phyloP scores from a whole-genome alignment of 1,140 invertebrate genomes.

The Xylocopa sonorina region DNA sequence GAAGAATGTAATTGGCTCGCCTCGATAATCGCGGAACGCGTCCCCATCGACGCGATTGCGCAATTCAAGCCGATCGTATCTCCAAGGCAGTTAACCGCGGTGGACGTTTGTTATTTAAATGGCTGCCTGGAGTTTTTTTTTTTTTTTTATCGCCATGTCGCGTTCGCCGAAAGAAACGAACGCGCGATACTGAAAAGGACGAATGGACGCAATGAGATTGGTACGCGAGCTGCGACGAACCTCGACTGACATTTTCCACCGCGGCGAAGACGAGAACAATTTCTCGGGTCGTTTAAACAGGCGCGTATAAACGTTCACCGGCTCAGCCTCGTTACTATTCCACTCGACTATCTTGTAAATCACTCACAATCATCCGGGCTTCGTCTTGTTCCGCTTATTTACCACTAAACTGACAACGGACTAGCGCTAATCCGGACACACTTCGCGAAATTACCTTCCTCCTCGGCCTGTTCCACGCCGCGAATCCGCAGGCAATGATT shows the following conservation, averaged over 20 bases:
- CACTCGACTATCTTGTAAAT: conserved; percentile 56
- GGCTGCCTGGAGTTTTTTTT: background rate
- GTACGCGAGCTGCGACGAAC: background rate
- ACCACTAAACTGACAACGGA: conserved; percentile 60
- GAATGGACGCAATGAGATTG: background rate
- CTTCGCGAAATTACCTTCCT: conserved; percentile 58
- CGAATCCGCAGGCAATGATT: conserved; percentile 63
- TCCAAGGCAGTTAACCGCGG: background rate
- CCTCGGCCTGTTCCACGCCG: conserved; percentile 16
- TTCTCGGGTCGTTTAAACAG: conserved; percentile 30
- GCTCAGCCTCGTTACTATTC: conserved; percentile 54
- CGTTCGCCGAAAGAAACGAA: no score
- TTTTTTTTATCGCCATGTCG: no score
- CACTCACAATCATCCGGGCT: conserved; percentile 52
- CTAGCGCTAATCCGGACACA: conserved; percentile 60
- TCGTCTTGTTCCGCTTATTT: conserved; percentile 65
- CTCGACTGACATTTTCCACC: background rate
- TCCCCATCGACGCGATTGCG: background rate
- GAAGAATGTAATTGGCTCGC: conserved; percentile 27
- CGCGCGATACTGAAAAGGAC: no score
- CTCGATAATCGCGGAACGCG: background rate
- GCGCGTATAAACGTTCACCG: conserved; percentile 16
- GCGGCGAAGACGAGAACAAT: conserved; percentile 9
- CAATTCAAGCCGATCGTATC: background rate
- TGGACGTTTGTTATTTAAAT: background rate